These are phyloP conservation scores for Echinops telfairi DNA, from an alignment of 2,113 vertebrate species.

Conservation along the genomic window DNA sequence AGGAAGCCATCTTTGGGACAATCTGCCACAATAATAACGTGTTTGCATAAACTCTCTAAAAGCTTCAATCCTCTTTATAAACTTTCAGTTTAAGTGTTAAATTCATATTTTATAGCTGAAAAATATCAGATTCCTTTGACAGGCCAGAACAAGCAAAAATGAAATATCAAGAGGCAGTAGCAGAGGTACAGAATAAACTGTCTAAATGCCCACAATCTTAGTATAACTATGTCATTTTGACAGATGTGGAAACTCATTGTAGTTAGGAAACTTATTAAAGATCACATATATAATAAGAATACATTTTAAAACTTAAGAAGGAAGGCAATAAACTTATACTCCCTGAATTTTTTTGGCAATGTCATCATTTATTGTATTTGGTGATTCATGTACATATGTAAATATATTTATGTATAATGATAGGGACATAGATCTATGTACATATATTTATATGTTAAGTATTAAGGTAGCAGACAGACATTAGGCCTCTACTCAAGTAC, in stretches of 20 bases:
- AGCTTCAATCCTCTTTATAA: background rate
- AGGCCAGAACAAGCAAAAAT: background rate
- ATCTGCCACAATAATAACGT: background rate
- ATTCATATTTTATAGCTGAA: slow-evolving; percentile 17
- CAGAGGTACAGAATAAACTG: slow-evolving; percentile 44
- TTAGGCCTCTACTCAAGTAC: too few species aligned
- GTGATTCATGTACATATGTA: too few species aligned
- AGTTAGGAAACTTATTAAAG: slow-evolving; percentile 24
- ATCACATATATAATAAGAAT: background rate
- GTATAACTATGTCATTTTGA: background rate
- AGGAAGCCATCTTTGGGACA: background rate
- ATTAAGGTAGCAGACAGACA: too few species aligned
- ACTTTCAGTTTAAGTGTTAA: background rate
- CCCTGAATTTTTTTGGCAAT: too few species aligned
- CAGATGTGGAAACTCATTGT: background rate
- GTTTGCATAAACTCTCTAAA: background rate
- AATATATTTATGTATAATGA: too few species aligned
- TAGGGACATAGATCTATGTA: too few species aligned
- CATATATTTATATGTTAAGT: too few species aligned
- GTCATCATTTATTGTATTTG: too few species aligned
- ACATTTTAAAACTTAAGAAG: background rate
- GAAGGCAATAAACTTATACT: too few species aligned
- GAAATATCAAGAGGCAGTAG: slow-evolving; percentile 27
- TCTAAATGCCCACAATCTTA: background rate
- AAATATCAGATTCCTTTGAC: slow-evolving; percentile 34